Base-by-base conservation (phyloP, 37 sponge, comb jelly and placozoan species). In the Corticium candelabrum region DNA sequence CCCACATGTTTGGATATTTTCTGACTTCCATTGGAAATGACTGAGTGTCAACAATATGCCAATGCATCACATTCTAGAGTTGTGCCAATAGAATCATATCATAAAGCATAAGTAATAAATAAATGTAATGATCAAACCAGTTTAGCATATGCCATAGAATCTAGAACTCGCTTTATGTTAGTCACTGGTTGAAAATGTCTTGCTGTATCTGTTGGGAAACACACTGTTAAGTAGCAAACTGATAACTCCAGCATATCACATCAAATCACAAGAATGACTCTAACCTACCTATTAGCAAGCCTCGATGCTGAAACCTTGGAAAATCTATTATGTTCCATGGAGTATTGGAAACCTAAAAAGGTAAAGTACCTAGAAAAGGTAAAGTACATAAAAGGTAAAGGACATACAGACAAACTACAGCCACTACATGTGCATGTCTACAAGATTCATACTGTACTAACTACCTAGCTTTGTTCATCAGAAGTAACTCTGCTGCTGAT, bases 11-110 rank as follows among this genome's bases (percentile, higher is more conserved):
- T 1, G 90, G 90, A 68, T 67, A 86, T 3, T 62, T 43, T 34
- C 41, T 37, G 38, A 80, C 78, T 39, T 73, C 76, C 35, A 79
- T 78, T 34, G 90, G 90, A 74, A 89, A 89, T 29, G 90, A 82
- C 81, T 78, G 90, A 50, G 78, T 82, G 76, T 89, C 90, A 57
- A 89, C 90, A 7, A 89, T 86, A 74, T 89, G 90, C 90, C 90
- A 89, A 82, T 89, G 90, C 36, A 89, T 67, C 5, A 89, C 84
- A 75, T 89, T 89, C 74, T 84, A 80, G n/a, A n/a, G n/a, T n/a
- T n/a, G n/a, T n/a, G n/a, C n/a, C n/a, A n/a, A 41, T 83, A 77
- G 77, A 77, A 69, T 29, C 75, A 74, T 29, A 41, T 80, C 40
- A n/a, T n/a, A n/a, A n/a, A n/a, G n/a, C n/a, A 27, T n/a, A n/a